Evolutionary conservation across 2,797 vertebrate species (phyloP).

Genomic region (Pachyuromys duprasi): DNA sequence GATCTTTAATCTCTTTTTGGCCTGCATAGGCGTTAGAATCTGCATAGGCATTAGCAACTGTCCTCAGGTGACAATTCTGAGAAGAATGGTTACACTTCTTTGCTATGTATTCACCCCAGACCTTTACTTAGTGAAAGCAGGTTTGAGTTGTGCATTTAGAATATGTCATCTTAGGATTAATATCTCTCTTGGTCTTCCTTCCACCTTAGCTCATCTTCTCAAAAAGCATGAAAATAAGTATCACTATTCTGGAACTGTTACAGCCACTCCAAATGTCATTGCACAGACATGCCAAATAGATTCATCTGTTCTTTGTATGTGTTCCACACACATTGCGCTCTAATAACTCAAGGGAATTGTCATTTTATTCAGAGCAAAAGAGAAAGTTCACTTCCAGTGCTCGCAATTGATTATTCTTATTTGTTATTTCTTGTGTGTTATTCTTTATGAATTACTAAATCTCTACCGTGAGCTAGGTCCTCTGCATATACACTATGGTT

Average conservation of each 20-base stretch:
- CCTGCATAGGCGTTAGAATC: background rate
- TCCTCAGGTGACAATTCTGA: background rate
- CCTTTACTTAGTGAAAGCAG: conserved; percentile 11
- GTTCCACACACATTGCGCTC: background rate
- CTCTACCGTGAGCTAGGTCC: background rate
- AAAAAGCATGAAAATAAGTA: background rate
- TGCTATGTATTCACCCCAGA: background rate
- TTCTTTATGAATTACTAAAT: conserved; percentile 36
- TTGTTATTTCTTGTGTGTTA: conserved; percentile 29
- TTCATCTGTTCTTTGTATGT: conserved; percentile 23
- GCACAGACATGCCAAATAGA: background rate
- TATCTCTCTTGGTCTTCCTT: background rate
- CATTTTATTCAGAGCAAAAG: conserved; percentile 24
- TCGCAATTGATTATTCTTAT: background rate
- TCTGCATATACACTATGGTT: background rate
- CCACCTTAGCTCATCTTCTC: background rate
- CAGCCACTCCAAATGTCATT: background rate
- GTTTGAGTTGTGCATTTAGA: background rate
- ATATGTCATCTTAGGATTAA: background rate
- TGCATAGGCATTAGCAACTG: conserved; percentile 34
- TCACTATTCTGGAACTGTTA: conserved; percentile 4
- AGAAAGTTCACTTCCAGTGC: background rate
- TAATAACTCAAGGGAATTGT: conserved; percentile 8
- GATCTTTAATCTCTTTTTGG: background rate
- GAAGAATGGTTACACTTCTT: too few relatives aligned